Percentiles rank a stretch among this genome's conserved stretches.
Conservation (phyloP, 2,797 vertebrate genomes). For the Pipistrellus pygmaeus region DNA sequence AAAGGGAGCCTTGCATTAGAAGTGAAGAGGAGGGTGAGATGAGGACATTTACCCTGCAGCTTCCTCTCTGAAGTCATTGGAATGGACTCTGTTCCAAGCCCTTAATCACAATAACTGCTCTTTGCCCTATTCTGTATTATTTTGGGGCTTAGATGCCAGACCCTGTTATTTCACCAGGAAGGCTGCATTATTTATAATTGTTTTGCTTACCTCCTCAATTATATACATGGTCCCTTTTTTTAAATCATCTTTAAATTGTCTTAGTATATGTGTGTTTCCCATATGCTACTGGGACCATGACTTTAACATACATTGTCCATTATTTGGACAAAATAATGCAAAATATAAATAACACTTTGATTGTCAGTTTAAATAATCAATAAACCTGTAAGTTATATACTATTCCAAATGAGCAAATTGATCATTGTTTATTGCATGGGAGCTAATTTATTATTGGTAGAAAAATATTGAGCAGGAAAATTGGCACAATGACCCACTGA, state of each 20-base stretch:
- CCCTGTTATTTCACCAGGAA: fast-evolving
- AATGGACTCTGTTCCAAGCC: fast-evolving
- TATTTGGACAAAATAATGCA: background rate
- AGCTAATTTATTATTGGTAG: background rate
- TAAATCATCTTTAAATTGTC: background rate
- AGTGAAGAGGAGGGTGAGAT: background rate
- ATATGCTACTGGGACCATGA: background rate
- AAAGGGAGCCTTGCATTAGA: background rate
- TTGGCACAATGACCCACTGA: background rate
- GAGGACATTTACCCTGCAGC: background rate
- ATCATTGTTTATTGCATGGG: background rate
- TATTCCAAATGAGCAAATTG: background rate
- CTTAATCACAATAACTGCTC: background rate
- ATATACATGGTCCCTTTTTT: background rate
- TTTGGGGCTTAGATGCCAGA: background rate
- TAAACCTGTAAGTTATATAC: background rate
- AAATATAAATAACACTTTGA: background rate
- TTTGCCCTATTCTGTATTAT: fast-evolving
- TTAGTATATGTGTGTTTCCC: background rate
- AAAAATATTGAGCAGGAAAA: background rate
- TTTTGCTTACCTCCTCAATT: background rate
- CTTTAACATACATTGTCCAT: background rate
- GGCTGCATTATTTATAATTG: background rate
- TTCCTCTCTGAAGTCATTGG: background rate
- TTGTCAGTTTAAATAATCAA: background rate